Conservation (phyloP, 2,113 vertebrate genomes). For the Gorsachius goisagi region DNA sequence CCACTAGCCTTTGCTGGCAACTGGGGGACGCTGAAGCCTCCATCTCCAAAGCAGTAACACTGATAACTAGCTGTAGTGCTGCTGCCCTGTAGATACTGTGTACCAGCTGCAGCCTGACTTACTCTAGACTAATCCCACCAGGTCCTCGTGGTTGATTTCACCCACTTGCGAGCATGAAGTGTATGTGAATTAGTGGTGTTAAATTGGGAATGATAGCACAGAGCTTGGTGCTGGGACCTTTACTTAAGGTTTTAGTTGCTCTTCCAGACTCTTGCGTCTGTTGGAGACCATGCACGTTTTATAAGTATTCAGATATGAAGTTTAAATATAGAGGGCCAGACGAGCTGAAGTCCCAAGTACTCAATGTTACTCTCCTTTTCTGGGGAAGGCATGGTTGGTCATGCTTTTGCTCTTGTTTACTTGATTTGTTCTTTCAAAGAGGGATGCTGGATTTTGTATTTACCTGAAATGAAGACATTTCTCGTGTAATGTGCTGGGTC, state of each 20-base stretch:
- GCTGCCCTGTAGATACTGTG: not conserved
- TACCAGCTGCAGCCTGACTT: not conserved
- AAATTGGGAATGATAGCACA: not conserved
- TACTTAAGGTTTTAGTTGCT: not conserved
- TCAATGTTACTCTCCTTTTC: not conserved
- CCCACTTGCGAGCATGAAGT: not conserved
- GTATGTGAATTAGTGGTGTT: not conserved
- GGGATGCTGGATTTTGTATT: not conserved
- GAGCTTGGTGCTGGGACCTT: not conserved
- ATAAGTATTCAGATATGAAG: not conserved
- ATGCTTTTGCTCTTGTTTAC: not conserved
- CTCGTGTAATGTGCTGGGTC: not conserved
- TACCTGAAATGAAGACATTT: not conserved
- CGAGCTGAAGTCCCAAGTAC: not conserved
- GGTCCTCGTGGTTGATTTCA: not conserved
- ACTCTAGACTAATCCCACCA: not conserved
- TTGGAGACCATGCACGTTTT: not conserved
- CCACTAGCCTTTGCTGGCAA: not conserved
- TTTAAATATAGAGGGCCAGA: not conserved
- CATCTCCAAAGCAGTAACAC: not conserved
- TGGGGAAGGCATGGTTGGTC: not conserved
- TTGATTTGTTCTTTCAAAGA: not conserved
- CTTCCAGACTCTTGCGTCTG: not conserved
- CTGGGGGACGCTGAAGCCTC: not conserved
- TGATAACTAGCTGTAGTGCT: not conserved